Evolutionary conservation across 2,888 invertebrate genomes (phyloP).

Genomic region (Coleophora flavipennella): DNA sequence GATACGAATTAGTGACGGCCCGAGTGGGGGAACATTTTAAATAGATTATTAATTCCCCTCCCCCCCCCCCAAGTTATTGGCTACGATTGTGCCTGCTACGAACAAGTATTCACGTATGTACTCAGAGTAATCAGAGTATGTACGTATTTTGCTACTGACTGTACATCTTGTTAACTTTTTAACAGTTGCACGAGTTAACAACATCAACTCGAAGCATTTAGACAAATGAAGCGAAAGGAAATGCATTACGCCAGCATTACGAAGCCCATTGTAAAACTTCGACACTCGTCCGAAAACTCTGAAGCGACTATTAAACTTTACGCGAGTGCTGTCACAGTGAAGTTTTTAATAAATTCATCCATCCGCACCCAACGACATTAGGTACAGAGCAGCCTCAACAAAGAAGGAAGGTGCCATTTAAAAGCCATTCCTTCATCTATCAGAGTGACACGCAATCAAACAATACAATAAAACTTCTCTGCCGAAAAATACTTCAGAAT

Average conservation of each 20-base stretch:
- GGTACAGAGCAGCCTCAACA: slow-evolving; percentile 33
- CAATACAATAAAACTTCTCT: slow-evolving; percentile 71
- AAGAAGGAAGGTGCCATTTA: slow-evolving; percentile 57
- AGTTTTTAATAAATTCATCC: slow-evolving; percentile 66
- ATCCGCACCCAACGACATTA: slow-evolving; percentile 48
- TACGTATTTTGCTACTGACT: no score
- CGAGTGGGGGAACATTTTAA: no score
- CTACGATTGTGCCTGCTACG: no score
- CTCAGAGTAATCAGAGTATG: no score
- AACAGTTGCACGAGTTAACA: slow-evolving; percentile 7
- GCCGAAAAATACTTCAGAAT: slow-evolving; percentile 70
- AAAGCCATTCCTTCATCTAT: slow-evolving; percentile 63
- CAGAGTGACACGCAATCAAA: slow-evolving; percentile 71
- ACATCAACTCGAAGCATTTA: slow-evolving; percentile 13
- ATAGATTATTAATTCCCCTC: no score
- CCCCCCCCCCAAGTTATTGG: no score
- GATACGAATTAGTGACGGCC: no score
- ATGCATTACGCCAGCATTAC: slow-evolving; percentile 27
- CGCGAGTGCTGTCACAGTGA: slow-evolving; percentile 32
- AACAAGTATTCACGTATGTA: no score
- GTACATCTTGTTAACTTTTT: no score
- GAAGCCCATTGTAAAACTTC: slow-evolving; percentile 34
- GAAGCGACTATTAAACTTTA: slow-evolving; percentile 52
- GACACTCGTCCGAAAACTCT: slow-evolving; percentile 31
- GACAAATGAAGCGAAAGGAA: slow-evolving; percentile 27